A percentile compares a stretch with the other conserved stretches of the same genome.
Evolutionary conservation across 2,113 vertebrate genomes (phyloP).

Genomic region (Phyllostomus discolor): DNA sequence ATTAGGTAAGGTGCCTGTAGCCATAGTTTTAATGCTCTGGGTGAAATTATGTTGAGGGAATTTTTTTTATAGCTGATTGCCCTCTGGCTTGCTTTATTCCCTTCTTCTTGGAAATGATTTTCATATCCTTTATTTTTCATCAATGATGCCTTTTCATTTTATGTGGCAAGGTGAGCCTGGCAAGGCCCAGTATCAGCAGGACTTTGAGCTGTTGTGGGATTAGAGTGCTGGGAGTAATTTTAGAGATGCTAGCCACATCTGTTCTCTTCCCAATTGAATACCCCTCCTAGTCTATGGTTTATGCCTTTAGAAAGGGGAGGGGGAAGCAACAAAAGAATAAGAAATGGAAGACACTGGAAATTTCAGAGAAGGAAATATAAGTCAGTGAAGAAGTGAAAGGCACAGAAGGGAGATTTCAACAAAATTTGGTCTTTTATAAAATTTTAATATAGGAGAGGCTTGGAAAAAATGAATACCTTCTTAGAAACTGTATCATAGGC

Average conservation of each 20-base stretch:
- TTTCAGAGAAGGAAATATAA: background rate
- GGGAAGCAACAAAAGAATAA: background rate
- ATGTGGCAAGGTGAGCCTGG: background rate
- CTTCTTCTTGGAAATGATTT: constrained; percentile 16
- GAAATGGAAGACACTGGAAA: background rate
- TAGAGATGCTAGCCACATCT: background rate
- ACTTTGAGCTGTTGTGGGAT: background rate
- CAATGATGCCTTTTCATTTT: background rate
- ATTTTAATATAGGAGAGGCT: background rate
- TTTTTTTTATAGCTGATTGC: background rate
- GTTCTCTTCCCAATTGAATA: fast-evolving
- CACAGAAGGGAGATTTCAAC: background rate
- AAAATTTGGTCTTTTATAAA: background rate
- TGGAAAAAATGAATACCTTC: background rate
- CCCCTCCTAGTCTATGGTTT: background rate
- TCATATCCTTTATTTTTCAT: background rate
- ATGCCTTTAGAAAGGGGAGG: background rate
- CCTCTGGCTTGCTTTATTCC: background rate
- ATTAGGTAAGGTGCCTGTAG: background rate
- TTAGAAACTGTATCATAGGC: background rate
- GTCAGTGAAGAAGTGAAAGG: background rate
- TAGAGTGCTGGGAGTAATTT: background rate
- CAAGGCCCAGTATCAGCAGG: background rate
- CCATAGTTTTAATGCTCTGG: background rate
- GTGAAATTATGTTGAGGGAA: background rate